Percentiles rank a stretch among this genome's conserved stretches.
Evolutionary conservation across 2,113 vertebrate genomes (phyloP).

Genomic region (Ctenodactylus gundi): DNA sequence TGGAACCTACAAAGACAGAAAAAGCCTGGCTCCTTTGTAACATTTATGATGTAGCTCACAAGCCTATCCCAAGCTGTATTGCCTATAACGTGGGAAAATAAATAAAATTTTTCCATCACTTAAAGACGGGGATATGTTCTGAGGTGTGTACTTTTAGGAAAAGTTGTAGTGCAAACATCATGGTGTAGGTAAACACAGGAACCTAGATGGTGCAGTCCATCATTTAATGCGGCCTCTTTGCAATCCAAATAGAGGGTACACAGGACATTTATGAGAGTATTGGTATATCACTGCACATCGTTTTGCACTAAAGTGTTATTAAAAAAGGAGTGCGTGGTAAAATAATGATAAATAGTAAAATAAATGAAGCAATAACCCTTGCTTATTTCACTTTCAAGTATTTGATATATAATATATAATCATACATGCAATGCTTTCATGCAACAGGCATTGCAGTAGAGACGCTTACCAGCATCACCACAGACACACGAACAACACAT

Average conservation of each 20-base stretch:
- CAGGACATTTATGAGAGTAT: not conserved
- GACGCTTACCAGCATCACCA: not conserved
- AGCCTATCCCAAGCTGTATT: not conserved
- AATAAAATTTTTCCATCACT: not conserved
- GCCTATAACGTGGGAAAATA: not conserved
- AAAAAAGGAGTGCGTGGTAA: not conserved
- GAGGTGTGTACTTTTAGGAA: not conserved
- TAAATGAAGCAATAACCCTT: not conserved
- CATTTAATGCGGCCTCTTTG: not conserved
- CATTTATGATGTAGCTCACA: not conserved
- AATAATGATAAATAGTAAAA: not conserved
- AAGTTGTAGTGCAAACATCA: not conserved
- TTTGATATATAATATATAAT: not conserved
- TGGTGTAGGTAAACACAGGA: not conserved
- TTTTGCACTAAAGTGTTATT: not conserved
- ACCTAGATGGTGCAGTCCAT: not conserved
- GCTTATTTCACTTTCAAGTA: not conserved
- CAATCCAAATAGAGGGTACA: not conserved
- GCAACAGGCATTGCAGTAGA: not conserved
- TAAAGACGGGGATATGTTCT: not conserved
- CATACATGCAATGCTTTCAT: not conserved
- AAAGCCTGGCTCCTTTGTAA: not conserved
- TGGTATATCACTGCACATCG: not conserved
- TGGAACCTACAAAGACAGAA: not conserved
- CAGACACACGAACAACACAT: not conserved